Base-by-base conservation (phyloP, 1,140 invertebrate genomes). In the Uloborus diversus region DNA sequence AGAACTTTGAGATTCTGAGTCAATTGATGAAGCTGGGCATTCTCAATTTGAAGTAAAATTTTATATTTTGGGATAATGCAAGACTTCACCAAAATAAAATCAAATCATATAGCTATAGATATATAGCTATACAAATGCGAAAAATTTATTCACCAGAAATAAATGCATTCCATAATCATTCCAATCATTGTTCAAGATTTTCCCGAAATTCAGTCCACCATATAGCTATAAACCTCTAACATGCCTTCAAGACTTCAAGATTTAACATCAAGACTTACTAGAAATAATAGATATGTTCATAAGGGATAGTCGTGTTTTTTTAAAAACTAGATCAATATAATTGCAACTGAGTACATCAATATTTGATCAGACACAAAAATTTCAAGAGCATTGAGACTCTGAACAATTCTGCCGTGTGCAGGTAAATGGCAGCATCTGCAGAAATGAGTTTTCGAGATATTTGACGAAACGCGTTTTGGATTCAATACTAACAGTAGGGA, bases 271-370 rank as follows among this genome's bases (percentile, higher is more conserved):
- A 23, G 75, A 4, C 64, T 64, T 4, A 66, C 75, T 27, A 79
- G 75, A 42, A 56, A 68, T n/a, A 68, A 20, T 23, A 42, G 64
- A 57, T 66, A 33, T 47, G 53, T 68, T 4, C 62, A 68, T 13
- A 66, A 79, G 66, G 64, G 75, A 79, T 13, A 68, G 47, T 17
- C 68, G 75, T 32, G 75, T n/a, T 79, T 14, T 79, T 79, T 59
- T 79, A 47, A 47, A 17, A 5, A 32, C 11, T 27, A 59, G 27
- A 28, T 20, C 32, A 33, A 32, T 17, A 17, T 42, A 42, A 13
- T 42, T 17, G 1, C 37, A 42, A 42, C 17, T n/a, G n/a, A n/a
- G n/a, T n/a, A n/a, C n/a, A n/a, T n/a, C n/a, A n/a, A n/a, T n/a
- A 9, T 14, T 14, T 56, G 51, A 14, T 56, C 23, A 14, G 20